phyloP scores from a whole-genome alignment of 2,888 invertebrate genomes.

The Marronus borbonicus region DNA sequence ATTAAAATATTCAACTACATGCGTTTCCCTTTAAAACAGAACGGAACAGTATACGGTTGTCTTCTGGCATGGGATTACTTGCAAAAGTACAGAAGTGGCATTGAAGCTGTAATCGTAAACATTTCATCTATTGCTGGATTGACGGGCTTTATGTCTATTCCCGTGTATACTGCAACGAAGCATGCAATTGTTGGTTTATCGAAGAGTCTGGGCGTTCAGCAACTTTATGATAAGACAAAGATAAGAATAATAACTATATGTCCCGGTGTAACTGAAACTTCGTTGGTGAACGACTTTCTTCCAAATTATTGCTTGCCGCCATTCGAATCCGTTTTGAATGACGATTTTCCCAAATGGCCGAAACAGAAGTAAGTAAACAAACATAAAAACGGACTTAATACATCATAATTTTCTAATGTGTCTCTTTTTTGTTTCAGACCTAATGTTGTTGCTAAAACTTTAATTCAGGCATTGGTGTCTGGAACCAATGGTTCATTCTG shows the following conservation, averaged over 20 bases:
- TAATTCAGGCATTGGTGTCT: constrained; percentile 67
- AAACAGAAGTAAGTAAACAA: constrained; percentile 49
- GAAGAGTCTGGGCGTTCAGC: constrained; percentile 61
- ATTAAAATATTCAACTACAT: too few relatives aligned
- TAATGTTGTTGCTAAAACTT: constrained; percentile 69
- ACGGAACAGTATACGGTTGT: constrained; percentile 68
- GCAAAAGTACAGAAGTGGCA: constrained; percentile 69
- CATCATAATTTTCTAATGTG: too few relatives aligned
- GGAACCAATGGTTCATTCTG: constrained; percentile 70
- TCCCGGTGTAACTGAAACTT: constrained; percentile 68
- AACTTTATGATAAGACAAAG: constrained; percentile 65
- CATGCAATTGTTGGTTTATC: constrained; percentile 65
- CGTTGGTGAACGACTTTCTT: constrained; percentile 57
- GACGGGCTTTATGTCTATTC: constrained; percentile 61
- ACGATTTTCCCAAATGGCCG: constrained; percentile 32
- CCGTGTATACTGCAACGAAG: constrained; percentile 68
- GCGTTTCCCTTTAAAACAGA: constrained; percentile 60
- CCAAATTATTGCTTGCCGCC: constrained; percentile 10
- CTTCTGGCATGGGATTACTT: constrained; percentile 69
- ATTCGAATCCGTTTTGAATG: not conserved
- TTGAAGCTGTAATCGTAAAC: constrained; percentile 71
- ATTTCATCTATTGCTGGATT: constrained; percentile 70
- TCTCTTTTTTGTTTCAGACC: constrained; percentile 33
- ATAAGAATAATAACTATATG: constrained; percentile 67
- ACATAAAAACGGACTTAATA: too few relatives aligned